Percentiles rank a stretch among this genome's conserved stretches.
Conservation (phyloP, 2,888 invertebrate genomes). For the Teleogryllus oceanicus region DNA sequence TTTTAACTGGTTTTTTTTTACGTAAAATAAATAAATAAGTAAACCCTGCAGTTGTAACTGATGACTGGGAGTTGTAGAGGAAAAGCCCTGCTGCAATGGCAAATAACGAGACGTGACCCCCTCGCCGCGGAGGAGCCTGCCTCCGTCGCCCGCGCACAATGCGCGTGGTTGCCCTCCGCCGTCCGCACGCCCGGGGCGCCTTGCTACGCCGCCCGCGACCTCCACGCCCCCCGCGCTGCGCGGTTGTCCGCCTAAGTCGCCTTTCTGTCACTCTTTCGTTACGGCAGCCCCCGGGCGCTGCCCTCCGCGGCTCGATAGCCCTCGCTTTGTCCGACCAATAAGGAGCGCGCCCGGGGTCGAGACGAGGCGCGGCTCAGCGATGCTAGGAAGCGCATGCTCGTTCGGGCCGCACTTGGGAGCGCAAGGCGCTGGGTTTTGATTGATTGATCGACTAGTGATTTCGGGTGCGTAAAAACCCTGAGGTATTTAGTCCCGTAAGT, state of each 20-base stretch:
- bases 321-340: slow-evolving; percentile 5
- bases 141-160: too few relatives aligned
- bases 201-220: background rate
- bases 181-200: background rate
- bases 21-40: too few relatives aligned
- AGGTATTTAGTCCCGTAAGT: too few relatives aligned
- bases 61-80: too few relatives aligned
- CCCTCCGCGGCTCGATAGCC: background rate
- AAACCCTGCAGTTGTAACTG: too few relatives aligned
- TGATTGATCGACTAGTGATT: too few relatives aligned
- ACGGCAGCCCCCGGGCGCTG: background rate
- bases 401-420: background rate
- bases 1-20: too few relatives aligned
- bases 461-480: too few relatives aligned
- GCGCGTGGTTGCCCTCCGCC: background rate
- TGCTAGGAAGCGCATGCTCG: background rate
- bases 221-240: background rate
- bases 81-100: too few relatives aligned
- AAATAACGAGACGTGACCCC: too few relatives aligned
- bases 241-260: background rate
- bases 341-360: background rate
- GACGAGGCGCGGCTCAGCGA: background rate
- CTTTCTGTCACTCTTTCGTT: background rate
- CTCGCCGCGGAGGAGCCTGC: too few relatives aligned
- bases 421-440: background rate